Conservation (phyloP, 2,888 invertebrate species). For the Idaea straminata region DNA sequence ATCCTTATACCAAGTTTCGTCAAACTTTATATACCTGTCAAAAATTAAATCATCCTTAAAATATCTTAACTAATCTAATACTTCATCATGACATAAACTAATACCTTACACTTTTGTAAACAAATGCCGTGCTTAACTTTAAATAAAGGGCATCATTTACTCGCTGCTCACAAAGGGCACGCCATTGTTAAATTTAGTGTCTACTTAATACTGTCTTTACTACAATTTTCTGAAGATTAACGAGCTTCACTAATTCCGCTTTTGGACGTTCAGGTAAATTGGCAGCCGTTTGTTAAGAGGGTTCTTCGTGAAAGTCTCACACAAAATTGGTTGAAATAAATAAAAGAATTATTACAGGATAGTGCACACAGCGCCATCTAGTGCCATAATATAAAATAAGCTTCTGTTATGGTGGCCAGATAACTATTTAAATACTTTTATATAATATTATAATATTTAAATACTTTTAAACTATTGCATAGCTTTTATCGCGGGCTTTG, state of each 20-base stretch:
- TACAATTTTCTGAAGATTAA: neutral
- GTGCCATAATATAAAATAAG: too few relatives aligned
- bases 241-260: neutral
- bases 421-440: too few relatives aligned
- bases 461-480: too few relatives aligned
- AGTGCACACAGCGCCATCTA: too few relatives aligned
- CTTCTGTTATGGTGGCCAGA: too few relatives aligned
- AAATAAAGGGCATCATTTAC: constrained; percentile 31
- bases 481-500: too few relatives aligned
- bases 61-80: neutral
- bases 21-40: neutral
- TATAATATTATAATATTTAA: too few relatives aligned
- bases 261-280: constrained; percentile 21
- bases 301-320: neutral
- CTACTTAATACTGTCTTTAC: constrained; percentile 9
- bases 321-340: neutral
- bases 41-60: neutral
- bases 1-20: too few relatives aligned
- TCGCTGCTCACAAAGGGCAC: constrained; percentile 25
- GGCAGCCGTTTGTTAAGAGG: constrained; percentile 12
- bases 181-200: constrained; percentile 36
- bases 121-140: constrained; percentile 22
- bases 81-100: neutral
- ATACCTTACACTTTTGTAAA: constrained; percentile 6
- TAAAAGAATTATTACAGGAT: too few relatives aligned